Base-by-base conservation (phyloP, 1,140 invertebrate genomes). In the Rhizoglyphus robini region DNA sequence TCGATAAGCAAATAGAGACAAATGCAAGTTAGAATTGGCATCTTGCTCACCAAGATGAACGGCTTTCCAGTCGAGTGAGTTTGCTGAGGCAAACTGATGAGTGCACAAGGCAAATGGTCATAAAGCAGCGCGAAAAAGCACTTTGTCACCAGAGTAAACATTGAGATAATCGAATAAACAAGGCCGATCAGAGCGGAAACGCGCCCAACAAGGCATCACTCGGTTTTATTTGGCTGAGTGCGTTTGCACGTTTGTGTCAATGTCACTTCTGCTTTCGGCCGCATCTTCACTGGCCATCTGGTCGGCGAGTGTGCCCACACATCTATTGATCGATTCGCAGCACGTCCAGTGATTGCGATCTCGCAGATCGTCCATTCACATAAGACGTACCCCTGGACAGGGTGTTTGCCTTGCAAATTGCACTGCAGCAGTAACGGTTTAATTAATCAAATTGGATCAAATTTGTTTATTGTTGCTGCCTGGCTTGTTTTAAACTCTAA, bases 391-490 rank as follows among this genome's bases (percentile, higher is more conserved):
- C n/a, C n/a, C n/a, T n/a, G n/a, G n/a, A n/a, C n/a, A n/a, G n/a
- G n/a, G n/a, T n/a, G n/a, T n/a, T n/a, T n/a, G n/a, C n/a, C n/a
- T n/a, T n/a, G n/a, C n/a, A n/a, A n/a, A n/a, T n/a, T n/a, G n/a
- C n/a, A n/a, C n/a, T n/a, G n/a, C n/a, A n/a, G n/a, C n/a, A n/a
- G n/a, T n/a, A n/a, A n/a, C n/a, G n/a, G n/a, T 54, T 54, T 54
- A 54, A 54, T 54, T 54, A 54, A 54, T 54, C 51, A 54, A 54
- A 54, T 54, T 54, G 51, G 51, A 54, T 54, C 51, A 54, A 41
- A 54, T 54, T 54, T 54, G 51, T 54, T 54, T 54, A 54, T 54
- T 54, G 51, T 54, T 54, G 51, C 51, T 54, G 51, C 51, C 8
- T 54, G 51, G 51, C 15, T 54, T 27, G 51, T 23, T 54, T 54